A percentile compares a stretch with the other conserved stretches of the same genome.
phyloP scores from a whole-genome alignment of 2,113 vertebrate genomes.

The Takifugu flavidus region DNA sequence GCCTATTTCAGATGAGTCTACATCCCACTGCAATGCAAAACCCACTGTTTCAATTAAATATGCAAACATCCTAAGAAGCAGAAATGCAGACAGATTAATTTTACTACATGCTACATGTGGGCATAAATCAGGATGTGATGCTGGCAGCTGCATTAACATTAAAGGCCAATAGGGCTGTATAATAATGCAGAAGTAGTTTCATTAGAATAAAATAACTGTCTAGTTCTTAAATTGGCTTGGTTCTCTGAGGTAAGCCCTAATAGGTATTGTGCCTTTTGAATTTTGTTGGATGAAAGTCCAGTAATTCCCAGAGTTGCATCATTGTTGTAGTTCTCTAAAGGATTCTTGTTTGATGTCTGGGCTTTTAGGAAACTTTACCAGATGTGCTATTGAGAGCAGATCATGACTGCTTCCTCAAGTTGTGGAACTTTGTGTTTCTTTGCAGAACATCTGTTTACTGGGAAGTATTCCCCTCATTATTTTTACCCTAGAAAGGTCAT shows the following conservation, averaged over 20 bases:
- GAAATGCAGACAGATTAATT: background rate
- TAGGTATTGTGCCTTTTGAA: conserved; percentile 10
- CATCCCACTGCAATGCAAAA: conserved; percentile 2
- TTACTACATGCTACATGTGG: background rate
- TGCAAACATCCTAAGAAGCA: background rate
- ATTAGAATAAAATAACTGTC: background rate
- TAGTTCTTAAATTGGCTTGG: background rate
- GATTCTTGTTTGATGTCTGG: background rate
- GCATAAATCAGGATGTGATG: background rate
- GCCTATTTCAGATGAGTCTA: conserved; percentile 18
- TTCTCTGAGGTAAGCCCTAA: conserved; percentile 11
- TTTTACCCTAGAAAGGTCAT: conserved; percentile 61
- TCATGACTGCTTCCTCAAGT: conserved; percentile 15
- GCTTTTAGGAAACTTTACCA: background rate
- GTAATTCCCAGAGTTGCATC: conserved; percentile 13
- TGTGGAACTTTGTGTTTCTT: conserved; percentile 40
- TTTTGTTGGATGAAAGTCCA: conserved; percentile 9
- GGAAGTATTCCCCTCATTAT: conserved; percentile 54
- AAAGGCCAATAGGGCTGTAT: background rate
- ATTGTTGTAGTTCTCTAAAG: conserved; percentile 3
- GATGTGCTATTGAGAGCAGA: conserved; percentile 9
- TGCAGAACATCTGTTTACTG: conserved; percentile 46
- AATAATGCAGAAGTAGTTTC: background rate
- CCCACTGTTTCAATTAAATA: conserved; percentile 8
- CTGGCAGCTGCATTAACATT: conserved; percentile 4